Evolutionary conservation across 1,140 invertebrate genomes (phyloP).

Genomic region (Holotrichia oblita): DNA sequence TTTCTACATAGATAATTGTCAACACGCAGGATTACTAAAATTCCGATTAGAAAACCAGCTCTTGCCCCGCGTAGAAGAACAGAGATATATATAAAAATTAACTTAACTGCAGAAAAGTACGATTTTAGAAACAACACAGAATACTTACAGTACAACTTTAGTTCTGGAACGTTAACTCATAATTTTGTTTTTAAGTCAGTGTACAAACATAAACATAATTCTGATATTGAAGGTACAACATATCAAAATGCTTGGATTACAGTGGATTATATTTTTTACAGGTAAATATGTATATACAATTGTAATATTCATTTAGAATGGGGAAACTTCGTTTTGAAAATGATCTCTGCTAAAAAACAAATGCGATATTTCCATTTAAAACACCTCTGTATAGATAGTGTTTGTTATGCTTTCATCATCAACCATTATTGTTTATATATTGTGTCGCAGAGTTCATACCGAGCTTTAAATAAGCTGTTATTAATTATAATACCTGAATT

Average conservation of each 20-base stretch:
- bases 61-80: slow-evolving; percentile 44
- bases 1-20: slow-evolving; percentile 67
- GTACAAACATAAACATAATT: slow-evolving; percentile 62
- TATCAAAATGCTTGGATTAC: slow-evolving; percentile 80
- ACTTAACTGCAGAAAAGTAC: slow-evolving; percentile 35
- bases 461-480: no score
- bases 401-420: no score
- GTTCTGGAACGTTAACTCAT: slow-evolving; percentile 65
- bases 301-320: no score
- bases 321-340: no score
- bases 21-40: slow-evolving; percentile 67
- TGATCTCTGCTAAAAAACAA: no score
- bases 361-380: no score
- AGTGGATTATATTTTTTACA: slow-evolving; percentile 85
- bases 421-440: no score
- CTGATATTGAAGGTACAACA: slow-evolving; percentile 71
- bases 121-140: slow-evolving; percentile 12
- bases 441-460: no score
- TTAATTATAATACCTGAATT: no score
- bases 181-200: slow-evolving; percentile 67
- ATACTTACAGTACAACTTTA: slow-evolving; percentile 55
- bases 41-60: slow-evolving; percentile 55
- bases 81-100: slow-evolving; percentile 49
- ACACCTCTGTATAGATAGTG: no score
- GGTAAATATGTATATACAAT: slow-evolving; percentile 58